phyloP scores from a whole-genome alignment of 1,140 invertebrate genomes.

The Pomacea maculata region DNA sequence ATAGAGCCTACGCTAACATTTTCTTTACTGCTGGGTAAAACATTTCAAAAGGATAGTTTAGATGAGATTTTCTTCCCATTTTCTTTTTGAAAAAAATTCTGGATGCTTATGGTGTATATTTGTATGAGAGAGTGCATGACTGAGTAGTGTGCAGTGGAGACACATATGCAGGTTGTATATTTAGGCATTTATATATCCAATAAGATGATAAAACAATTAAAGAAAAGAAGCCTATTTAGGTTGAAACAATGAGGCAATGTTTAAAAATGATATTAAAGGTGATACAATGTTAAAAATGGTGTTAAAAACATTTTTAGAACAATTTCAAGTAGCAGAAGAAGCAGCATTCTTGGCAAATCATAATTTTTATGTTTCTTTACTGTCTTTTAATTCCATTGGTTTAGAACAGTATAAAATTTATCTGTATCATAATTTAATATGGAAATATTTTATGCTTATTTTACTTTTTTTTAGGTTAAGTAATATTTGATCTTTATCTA shows the following conservation, averaged over 20 bases:
- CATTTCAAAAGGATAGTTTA: background rate
- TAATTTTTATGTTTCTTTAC: background rate
- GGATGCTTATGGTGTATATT: background rate
- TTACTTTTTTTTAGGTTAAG: too few species aligned
- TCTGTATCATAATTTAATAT: too few species aligned
- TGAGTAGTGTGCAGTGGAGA: background rate
- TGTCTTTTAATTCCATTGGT: background rate
- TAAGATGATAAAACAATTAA: background rate
- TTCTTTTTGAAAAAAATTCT: background rate
- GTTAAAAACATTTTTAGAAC: background rate
- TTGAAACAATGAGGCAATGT: background rate
- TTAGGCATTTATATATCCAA: background rate
- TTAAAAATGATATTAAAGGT: background rate
- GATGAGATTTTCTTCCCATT: background rate
- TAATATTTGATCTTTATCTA: too few species aligned
- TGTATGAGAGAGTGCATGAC: background rate
- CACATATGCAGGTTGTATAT: background rate
- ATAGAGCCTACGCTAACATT: too few species aligned
- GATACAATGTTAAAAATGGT: background rate
- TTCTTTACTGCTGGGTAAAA: too few species aligned
- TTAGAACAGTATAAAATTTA: background rate
- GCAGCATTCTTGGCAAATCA: too few species aligned
- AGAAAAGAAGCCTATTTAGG: too few species aligned
- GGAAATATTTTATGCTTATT: too few species aligned
- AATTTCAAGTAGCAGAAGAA: too few species aligned